Base-by-base conservation (phyloP, 2,113 vertebrate genomes). In the Chamaetylas fuelleborni region DNA sequence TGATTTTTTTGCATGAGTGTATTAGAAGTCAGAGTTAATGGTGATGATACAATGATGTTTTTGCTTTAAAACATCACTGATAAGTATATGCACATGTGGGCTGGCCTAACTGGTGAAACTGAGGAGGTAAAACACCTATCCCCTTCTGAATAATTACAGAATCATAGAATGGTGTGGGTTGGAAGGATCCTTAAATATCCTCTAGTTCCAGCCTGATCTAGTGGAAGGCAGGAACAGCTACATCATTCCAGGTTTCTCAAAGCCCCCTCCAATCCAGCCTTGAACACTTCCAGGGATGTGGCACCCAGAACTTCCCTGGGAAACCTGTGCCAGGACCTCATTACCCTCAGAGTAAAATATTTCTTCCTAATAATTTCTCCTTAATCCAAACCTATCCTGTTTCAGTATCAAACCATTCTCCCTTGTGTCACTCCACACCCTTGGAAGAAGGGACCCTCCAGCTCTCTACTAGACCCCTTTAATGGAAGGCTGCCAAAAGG, bases 271-370 rank as follows among this genome's bases (percentile, higher is more conserved):
- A 83, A 26, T 19, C 23, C 26, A 34, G 18, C 31, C 34, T 48
- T 48, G 34, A 70, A 48, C 12, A 8, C 10, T 77, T 54, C 6
- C 34, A 77, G 42, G 15, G 6, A 28, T 48, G 12, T 0, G 0
- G 11, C 31, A 36, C 8, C 20, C 12, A 11, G 25, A 42, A 28
- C 42, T 28, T 56, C 34, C 15, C 22, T 23, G 31, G 26, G 23
- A 54, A 70, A 19, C 5, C 3, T 33, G 25, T 77, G 48, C 25
- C 34, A 56, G 34, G 28, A 9, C 7, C 40, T 70, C 14, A 70
- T 12, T 31, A 16, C 3, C 8, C 18, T 62, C 34, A 20, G 12
- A 33, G 4, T 24, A 62, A 83, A 70, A 69, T 33, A 28, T 40
- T 78, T 48, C 34, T 48, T 64, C 29, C 42, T 47, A 16, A n/a